A percentile compares a stretch with the other conserved stretches of the same genome.
These are phyloP conservation scores for Pteronotus mesoamericanus DNA, from an alignment of 2,797 vertebrate species.

Conservation along the genomic window DNA sequence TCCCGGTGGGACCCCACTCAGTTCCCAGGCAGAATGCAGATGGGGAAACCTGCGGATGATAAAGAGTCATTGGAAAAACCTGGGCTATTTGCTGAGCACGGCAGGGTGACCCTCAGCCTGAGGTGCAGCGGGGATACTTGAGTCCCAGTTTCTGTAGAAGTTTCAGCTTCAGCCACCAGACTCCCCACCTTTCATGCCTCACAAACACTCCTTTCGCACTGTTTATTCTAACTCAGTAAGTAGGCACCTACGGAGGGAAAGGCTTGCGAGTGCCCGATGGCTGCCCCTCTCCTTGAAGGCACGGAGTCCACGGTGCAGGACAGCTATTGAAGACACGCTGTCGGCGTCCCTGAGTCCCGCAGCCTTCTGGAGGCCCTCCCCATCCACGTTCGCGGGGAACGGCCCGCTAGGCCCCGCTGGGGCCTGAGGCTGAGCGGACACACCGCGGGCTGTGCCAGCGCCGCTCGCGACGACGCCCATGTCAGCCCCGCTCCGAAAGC, in stretches of 20 bases:
- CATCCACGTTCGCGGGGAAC: neutral
- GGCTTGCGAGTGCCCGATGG: accelerated
- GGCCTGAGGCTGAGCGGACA: neutral
- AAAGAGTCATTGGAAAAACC: no score
- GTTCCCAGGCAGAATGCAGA: neutral
- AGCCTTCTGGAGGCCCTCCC: neutral
- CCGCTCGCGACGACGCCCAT: no score
- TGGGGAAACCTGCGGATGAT: neutral
- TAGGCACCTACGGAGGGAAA: neutral
- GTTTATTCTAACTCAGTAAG: neutral
- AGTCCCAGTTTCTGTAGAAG: neutral
- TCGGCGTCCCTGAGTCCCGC: neutral
- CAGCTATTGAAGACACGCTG: no score
- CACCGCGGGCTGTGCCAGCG: no score
- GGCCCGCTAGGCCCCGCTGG: no score
- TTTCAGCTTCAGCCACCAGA: neutral
- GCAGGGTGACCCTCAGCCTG: neutral
- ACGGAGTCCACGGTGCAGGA: neutral
- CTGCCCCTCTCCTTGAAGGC: neutral
- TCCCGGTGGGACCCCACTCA: neutral
- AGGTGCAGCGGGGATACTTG: neutral
- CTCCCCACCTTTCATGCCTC: neutral
- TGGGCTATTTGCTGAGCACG: neutral
- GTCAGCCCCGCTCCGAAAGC: no score
- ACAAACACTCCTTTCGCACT: accelerated